phyloP scores from a whole-genome alignment of 2,888 invertebrate genomes.

The Invenusta paracnida region DNA sequence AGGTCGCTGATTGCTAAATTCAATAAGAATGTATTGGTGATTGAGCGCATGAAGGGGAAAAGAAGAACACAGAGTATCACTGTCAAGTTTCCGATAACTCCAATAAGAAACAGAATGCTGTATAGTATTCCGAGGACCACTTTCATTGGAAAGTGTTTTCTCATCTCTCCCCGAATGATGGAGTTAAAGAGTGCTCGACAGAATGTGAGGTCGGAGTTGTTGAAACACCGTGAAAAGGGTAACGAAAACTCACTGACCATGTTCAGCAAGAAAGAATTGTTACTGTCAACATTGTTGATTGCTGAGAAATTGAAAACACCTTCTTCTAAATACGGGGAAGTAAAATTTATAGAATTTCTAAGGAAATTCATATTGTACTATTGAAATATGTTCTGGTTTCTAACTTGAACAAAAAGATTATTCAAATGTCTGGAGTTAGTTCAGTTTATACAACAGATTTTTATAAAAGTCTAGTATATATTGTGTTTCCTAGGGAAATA shows the following conservation, averaged over 20 bases:
- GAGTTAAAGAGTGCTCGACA: not conserved
- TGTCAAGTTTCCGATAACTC: conserved; percentile 11
- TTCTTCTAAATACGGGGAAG: too few relatives aligned
- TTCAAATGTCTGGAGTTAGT: too few relatives aligned
- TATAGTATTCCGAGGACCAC: not conserved
- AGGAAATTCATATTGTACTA: too few relatives aligned
- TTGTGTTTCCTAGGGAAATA: too few relatives aligned
- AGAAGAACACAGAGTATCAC: conserved; percentile 19
- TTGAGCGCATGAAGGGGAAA: conserved; percentile 14
- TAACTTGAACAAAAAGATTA: too few relatives aligned
- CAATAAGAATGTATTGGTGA: conserved; percentile 20
- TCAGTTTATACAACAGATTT: too few relatives aligned
- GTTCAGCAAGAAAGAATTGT: too few relatives aligned
- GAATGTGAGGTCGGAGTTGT: not conserved
- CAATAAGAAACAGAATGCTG: not conserved
- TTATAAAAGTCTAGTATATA: too few relatives aligned
- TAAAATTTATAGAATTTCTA: too few relatives aligned
- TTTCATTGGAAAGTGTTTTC: not conserved
- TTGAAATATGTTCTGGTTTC: too few relatives aligned
- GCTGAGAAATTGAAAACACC: too few relatives aligned
- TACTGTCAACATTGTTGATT: too few relatives aligned
- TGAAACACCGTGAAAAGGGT: not conserved
- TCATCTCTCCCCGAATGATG: not conserved
- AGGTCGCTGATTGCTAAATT: conserved; percentile 15
- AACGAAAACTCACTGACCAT: not conserved